Percentiles rank a stretch among this genome's conserved stretches.
phyloP scores from a whole-genome alignment of 2,113 vertebrate genomes.

The Hypanus sabinus region DNA sequence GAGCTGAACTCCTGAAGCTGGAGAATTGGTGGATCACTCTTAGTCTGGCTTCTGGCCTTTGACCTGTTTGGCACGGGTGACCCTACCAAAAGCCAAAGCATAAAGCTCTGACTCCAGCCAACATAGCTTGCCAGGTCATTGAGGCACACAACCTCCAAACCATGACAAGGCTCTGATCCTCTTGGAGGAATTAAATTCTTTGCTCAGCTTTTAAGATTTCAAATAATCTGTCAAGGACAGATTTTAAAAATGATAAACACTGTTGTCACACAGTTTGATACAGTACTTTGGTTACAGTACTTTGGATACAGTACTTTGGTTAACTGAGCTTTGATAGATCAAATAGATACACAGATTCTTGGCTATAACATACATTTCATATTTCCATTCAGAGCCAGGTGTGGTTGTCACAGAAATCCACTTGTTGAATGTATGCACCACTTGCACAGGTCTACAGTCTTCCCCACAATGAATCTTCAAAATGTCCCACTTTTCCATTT shows the following conservation, averaged over 20 bases:
- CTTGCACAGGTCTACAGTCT: background rate
- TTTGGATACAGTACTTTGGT: background rate
- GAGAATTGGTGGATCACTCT: no score
- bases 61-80: no score
- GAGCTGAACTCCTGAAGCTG: no score
- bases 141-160: no score
- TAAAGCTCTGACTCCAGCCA: no score
- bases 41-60: no score
- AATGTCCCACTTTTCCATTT: conserved; percentile 26
- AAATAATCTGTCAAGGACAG: background rate
- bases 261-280: background rate
- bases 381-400: background rate
- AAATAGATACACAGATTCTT: background rate
- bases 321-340: background rate
- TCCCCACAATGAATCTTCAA: background rate
- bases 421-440: background rate
- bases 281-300: background rate
- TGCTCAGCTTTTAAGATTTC: background rate
- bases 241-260: background rate
- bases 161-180: no score
- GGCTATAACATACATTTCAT: background rate
- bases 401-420: background rate
- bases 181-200: background rate
- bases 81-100: no score
- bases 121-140: no score